Conservation (phyloP, 2,888 invertebrate genomes). For the Blera fallax region DNA sequence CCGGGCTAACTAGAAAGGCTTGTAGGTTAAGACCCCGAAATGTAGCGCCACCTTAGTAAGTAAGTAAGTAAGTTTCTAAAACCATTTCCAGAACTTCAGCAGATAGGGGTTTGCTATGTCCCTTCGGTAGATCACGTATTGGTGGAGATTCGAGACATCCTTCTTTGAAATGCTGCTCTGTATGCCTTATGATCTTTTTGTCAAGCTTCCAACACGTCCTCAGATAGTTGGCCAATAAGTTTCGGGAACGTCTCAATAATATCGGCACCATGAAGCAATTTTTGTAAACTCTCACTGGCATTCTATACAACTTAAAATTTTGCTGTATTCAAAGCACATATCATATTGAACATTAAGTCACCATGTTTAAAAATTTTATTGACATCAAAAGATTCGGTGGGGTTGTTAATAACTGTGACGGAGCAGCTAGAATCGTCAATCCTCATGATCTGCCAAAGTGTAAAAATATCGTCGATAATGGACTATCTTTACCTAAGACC, state of each 20-base stretch:
- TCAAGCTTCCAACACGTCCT: not conserved
- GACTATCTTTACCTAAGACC: no score
- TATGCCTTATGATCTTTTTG: not conserved
- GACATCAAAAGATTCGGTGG: no score
- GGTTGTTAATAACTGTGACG: no score
- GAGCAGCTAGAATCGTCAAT: no score
- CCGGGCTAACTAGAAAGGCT: no score
- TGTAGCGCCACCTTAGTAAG: no score
- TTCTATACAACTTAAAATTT: not conserved
- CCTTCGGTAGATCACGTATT: not conserved
- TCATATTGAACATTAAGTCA: no score
- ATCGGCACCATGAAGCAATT: not conserved
- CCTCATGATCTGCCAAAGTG: no score
- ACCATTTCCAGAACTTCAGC: conserved; percentile 10
- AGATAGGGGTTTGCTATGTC: not conserved
- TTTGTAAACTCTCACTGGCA: no score
- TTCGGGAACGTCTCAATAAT: not conserved
- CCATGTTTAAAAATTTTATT: no score
- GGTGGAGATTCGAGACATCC: conserved; percentile 2
- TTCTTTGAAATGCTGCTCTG: not conserved
- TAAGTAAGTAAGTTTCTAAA: not conserved
- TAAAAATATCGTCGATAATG: no score
- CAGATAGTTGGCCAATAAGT: not conserved
- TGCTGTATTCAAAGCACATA: not conserved
- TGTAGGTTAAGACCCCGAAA: no score